Conservation (phyloP, 2,113 vertebrate species). For the Elephantulus edwardii region DNA sequence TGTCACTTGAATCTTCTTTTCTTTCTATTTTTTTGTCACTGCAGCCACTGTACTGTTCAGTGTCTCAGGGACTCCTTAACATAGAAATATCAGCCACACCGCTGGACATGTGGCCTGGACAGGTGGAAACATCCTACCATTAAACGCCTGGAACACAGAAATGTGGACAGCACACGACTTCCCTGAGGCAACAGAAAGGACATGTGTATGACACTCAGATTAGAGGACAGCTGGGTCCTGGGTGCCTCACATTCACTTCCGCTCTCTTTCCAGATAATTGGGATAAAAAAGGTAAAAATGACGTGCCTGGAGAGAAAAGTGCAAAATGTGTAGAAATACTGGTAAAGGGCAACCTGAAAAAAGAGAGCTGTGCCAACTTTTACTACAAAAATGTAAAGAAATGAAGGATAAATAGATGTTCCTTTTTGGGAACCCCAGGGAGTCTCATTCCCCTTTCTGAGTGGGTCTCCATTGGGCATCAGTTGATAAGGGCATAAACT, state of each 20-base stretch:
- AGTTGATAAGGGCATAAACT: too few relatives aligned
- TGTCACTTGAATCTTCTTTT: neutral
- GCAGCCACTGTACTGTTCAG: conserved; percentile 22
- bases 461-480: too few relatives aligned
- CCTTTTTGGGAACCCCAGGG: neutral
- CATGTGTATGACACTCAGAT: neutral
- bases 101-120: conserved; percentile 41
- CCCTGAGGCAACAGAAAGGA: conserved; percentile 72
- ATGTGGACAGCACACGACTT: conserved; percentile 37
- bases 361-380: conserved; percentile 24
- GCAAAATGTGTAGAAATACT: conserved; percentile 31
- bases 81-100: conserved; percentile 9
- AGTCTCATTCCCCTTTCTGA: neutral
- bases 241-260: conserved; percentile 36
- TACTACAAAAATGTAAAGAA: neutral
- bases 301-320: conserved; percentile 57
- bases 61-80: conserved; percentile 28
- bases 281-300: neutral
- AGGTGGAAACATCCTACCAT: conserved; percentile 40
- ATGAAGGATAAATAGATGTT: neutral
- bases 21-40: conserved; percentile 11
- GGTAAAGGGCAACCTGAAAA: neutral
- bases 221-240: conserved; percentile 7
- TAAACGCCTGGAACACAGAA: conserved; percentile 22
- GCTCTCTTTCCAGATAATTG: conserved; percentile 55